Evolutionary conservation across 37 sponge, comb jelly and placozoan species (phyloP).

Genomic region (Haliclona indistincta): DNA sequence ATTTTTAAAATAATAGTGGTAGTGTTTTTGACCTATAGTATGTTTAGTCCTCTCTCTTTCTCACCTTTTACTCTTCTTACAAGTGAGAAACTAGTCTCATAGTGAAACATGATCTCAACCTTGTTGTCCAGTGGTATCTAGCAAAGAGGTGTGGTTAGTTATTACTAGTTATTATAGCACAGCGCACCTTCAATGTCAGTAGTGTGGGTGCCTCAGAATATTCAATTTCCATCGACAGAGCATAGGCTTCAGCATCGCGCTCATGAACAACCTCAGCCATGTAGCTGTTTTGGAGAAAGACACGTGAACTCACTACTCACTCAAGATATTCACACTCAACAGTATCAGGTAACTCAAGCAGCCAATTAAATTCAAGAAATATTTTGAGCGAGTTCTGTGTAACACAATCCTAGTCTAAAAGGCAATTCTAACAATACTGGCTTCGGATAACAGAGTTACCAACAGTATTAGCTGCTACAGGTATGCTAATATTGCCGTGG

Average conservation of each 20-base stretch:
- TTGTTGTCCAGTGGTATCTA: conserved; percentile 69
- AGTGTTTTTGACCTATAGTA: too few species aligned
- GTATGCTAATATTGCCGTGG: too few species aligned
- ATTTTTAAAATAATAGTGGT: too few species aligned
- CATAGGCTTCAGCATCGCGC: conserved; percentile 40
- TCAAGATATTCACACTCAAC: too few species aligned
- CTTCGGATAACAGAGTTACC: too few species aligned
- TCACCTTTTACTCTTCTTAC: conserved; percentile 39
- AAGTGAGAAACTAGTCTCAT: conserved; percentile 42
- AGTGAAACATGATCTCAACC: conserved; percentile 51
- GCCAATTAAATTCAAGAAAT: too few species aligned
- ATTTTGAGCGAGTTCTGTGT: too few species aligned
- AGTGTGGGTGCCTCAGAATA: conserved; percentile 37
- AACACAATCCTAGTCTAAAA: too few species aligned
- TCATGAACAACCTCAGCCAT: conserved; percentile 13
- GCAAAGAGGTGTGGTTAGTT: background rate
- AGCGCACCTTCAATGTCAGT: conserved; percentile 49
- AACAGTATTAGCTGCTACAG: too few species aligned
- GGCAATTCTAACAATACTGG: too few species aligned
- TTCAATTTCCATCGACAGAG: conserved; percentile 57
- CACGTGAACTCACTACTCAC: too few species aligned
- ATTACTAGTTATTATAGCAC: background rate
- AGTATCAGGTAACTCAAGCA: too few species aligned
- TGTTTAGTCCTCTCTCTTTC: background rate
- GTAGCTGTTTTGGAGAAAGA: conserved; percentile 35